phyloP scores from a whole-genome alignment of 2,797 vertebrate genomes.

The Halcyon leucocephala region DNA sequence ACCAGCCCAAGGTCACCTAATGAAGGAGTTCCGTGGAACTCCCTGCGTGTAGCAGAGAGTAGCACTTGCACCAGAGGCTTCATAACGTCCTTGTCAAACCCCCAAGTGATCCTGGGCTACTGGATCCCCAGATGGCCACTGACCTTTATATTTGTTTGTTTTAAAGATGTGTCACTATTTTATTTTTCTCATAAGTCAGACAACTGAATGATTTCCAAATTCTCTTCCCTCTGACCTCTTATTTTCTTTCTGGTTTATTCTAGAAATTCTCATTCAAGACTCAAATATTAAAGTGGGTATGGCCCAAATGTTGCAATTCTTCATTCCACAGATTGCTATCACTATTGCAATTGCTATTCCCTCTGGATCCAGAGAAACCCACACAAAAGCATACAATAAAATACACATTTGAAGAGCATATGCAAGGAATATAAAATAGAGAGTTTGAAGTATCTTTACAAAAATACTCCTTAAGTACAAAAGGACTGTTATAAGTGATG shows the following conservation, averaged over 20 bases:
- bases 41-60: background rate
- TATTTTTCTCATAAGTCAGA: background rate
- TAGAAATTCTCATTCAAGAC: conserved; percentile 36
- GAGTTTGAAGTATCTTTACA: conserved; percentile 1
- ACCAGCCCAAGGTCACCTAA: background rate
- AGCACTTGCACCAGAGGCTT: background rate
- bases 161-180: background rate
- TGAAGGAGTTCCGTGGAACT: background rate
- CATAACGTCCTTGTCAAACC: background rate
- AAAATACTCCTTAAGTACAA: background rate
- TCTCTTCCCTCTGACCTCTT: conserved; percentile 23
- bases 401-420: conserved; percentile 2
- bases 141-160: conserved; percentile 7
- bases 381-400: conserved; percentile 21
- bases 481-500: background rate
- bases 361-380: conserved; percentile 8
- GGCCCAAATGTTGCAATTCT: conserved; percentile 52
- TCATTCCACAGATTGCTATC: conserved; percentile 60
- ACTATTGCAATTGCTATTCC: conserved; percentile 17
- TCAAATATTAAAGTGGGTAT: background rate
- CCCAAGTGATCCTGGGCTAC: background rate
- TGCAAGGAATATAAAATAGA: background rate
- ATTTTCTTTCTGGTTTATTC: conserved; percentile 16
- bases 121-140: background rate
- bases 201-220: conserved; percentile 9